Conservation (phyloP, 1,140 invertebrate species). For the Neotoxoptera formosana region DNA sequence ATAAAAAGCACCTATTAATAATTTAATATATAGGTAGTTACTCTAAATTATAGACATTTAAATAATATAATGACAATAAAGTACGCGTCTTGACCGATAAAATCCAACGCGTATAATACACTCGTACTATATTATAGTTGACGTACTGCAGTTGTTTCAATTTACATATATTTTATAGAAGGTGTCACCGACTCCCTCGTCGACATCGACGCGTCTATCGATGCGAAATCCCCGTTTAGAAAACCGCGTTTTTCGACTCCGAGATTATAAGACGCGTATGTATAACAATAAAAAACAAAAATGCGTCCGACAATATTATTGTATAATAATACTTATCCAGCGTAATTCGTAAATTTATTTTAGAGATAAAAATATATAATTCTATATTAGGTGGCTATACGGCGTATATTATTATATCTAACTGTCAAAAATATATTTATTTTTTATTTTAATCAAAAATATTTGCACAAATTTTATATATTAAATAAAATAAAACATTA, state of each 20-base stretch:
- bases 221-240: not conserved
- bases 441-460: too few species aligned
- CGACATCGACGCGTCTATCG: not conserved
- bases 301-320: not conserved
- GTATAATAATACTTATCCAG: not conserved
- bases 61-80: slow-evolving; percentile 3
- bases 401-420: too few species aligned
- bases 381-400: not conserved
- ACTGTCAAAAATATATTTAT: not conserved
- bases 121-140: not conserved
- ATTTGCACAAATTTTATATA: too few species aligned
- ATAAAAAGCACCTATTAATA: too few species aligned
- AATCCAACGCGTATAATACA: too few species aligned
- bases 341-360: not conserved
- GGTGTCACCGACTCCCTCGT: not conserved
- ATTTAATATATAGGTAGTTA: too few species aligned
- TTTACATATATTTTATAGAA: not conserved
- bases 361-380: not conserved
- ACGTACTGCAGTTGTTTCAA: not conserved
- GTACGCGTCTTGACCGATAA: not conserved
- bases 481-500: too few species aligned
- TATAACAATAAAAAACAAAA: not conserved
- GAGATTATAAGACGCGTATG: too few species aligned
- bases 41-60: not conserved
- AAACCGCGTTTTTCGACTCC: not conserved